Evolutionary conservation across 2,797 vertebrate genomes (phyloP).

Genomic region (Enteromius paludinosus): DNA sequence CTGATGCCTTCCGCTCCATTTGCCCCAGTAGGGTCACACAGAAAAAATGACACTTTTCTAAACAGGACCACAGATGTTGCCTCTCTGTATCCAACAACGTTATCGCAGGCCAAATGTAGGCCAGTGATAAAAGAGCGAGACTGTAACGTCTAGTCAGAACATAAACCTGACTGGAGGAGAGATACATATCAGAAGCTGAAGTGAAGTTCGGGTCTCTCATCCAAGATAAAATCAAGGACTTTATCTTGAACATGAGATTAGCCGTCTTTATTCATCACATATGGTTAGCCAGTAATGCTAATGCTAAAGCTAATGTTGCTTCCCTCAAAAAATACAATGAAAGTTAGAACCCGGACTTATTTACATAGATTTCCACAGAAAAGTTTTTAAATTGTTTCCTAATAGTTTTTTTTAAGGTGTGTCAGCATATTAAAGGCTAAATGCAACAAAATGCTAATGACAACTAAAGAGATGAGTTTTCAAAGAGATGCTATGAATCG

Average conservation of each 20-base stretch:
- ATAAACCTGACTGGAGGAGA: constrained; percentile 10
- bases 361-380: background rate
- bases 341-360: too few relatives aligned
- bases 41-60: constrained; percentile 45
- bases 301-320: background rate
- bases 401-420: background rate
- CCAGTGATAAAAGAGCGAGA: constrained; percentile 1
- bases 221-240: constrained; percentile 47
- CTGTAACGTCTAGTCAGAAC: background rate
- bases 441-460: background rate
- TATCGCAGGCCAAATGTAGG: constrained; percentile 15
- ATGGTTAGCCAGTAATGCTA: background rate
- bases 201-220: constrained; percentile 20
- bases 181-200: constrained; percentile 27
- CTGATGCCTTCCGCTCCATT: constrained; percentile 35
- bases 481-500: background rate
- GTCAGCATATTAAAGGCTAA: background rate
- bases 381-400: background rate
- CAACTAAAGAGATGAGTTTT: background rate
- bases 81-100: constrained; percentile 13
- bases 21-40: constrained; percentile 45
- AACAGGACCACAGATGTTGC: constrained; percentile 37
- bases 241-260: constrained; percentile 55
- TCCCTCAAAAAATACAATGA: background rate
- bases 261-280: constrained; percentile 53